These are phyloP conservation scores for Cuniculus paca DNA, from an alignment of 2,797 vertebrate genomes.

Conservation along the genomic window DNA sequence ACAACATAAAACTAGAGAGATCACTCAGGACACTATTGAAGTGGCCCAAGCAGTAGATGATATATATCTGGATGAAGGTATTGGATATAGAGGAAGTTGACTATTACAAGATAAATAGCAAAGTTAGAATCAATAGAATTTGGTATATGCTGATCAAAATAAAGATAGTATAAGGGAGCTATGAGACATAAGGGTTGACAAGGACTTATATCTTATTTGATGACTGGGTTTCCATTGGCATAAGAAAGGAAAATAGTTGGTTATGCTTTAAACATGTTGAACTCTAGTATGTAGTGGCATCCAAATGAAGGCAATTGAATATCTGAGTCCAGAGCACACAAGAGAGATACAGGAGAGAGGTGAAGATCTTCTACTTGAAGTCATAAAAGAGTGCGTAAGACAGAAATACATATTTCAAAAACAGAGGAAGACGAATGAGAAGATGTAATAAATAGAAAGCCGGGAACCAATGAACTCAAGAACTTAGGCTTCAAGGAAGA, in stretches of 20 bases:
- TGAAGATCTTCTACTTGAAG: background rate
- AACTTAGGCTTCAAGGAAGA: background rate
- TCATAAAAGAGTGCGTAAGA: background rate
- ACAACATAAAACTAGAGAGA: slow-evolving; percentile 27
- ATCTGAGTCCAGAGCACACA: background rate
- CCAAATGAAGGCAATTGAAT: background rate
- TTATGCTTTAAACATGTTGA: background rate
- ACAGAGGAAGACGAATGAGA: background rate
- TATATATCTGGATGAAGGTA: background rate
- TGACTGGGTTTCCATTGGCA: background rate
- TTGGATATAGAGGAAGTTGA: background rate
- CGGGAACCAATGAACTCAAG: background rate
- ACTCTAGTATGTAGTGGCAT: background rate
- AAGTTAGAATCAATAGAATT: background rate
- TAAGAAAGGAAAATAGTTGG: background rate
- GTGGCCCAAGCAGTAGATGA: background rate
- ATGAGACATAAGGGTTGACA: background rate
- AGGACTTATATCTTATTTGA: background rate
- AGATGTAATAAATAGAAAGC: background rate
- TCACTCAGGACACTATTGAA: background rate
- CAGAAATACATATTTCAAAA: background rate
- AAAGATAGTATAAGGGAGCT: background rate
- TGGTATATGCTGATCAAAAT: background rate
- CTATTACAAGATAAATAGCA: background rate
- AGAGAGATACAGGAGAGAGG: background rate